Evolutionary conservation across 2,888 invertebrate species (phyloP).

Genomic region (Phytoseiulus persimilis): DNA sequence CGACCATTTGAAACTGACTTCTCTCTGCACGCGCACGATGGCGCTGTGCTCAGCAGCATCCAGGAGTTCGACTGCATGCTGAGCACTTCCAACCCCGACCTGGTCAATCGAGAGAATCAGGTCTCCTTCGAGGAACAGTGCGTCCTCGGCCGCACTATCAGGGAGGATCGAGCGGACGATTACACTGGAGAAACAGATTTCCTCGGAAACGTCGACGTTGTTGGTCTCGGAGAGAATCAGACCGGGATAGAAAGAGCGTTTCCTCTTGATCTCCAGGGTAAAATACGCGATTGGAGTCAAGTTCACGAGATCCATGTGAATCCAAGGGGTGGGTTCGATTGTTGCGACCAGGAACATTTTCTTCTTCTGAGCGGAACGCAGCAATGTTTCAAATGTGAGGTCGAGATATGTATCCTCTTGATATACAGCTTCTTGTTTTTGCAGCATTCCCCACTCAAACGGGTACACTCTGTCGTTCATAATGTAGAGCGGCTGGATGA

Average conservation of each 20-base stretch:
- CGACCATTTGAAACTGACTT: neutral
- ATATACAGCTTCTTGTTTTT: neutral
- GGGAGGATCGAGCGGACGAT: neutral
- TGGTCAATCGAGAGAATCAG: neutral
- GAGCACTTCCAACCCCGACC: neutral
- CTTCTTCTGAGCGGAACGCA: neutral
- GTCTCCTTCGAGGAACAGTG: conserved; percentile 1
- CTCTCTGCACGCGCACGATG: neutral
- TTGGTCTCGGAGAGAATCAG: neutral
- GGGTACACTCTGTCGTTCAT: conserved; percentile 11
- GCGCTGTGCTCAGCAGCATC: neutral
- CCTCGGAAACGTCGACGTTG: neutral
- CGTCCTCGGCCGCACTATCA: conserved; percentile 10
- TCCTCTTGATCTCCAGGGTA: neutral
- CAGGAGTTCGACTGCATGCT: neutral
- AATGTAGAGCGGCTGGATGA: neutral
- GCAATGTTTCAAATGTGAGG: neutral
- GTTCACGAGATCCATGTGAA: conserved; percentile 24
- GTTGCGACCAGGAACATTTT: neutral
- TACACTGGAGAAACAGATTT: neutral
- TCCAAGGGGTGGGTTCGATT: conserved; percentile 7
- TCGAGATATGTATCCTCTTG: neutral
- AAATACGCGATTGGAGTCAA: conserved; percentile 5
- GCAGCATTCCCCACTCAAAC: neutral
- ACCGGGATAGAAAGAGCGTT: neutral